Base-by-base conservation (phyloP, 2,113 vertebrate species). In the Carassius auratus region DNA sequence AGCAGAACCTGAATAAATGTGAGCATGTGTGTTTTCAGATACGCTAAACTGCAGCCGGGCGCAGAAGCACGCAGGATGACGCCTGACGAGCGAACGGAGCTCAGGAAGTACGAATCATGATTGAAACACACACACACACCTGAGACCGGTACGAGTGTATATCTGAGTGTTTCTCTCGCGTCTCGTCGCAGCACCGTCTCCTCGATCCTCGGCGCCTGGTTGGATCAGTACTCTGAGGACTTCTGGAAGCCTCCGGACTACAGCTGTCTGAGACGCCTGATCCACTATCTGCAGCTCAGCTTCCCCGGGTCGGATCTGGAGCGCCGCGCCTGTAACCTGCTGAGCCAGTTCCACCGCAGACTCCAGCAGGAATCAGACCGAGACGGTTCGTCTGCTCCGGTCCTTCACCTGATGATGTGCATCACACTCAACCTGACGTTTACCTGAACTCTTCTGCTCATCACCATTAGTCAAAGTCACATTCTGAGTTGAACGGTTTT, bases 161-260 rank as follows among this genome's bases (percentile, higher is more conserved):
- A 0, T 57, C 0, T 19, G 6, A 5, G 57, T 59, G 17, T 21
- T 19, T 59, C 19, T 59, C 8, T 42, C 1, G 42, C 6, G 42
- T 42, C 8, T 42, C 2, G 8, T 76, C 71, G 0, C 91, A 98
- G 98, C 90, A 97, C 98, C 73, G 95, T 99, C 85, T 99, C 98
- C 0, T 99, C 97, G 89, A 99, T 99, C 93, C 94, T 99, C 93
- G 97, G 98, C 0, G 97, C 98, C 8, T 99, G 98, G 98, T 90
- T 99, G 92, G 98, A 99, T 93, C 98, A 99, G 93, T 99, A 99
- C 91, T 99, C 98, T 0, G 98, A 99, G 91, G 98, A 99, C 87
- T 99, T 99, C 95, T 97, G 96, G 88, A 97, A 92, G 77, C 97
- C 97, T 0, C 98, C 97, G 0, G 96, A 95, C 86, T 97, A 97